A percentile compares a stretch with the other conserved stretches of the same genome.
Conservation (phyloP, 2,113 vertebrate genomes). For the Poecilia latipinna region DNA sequence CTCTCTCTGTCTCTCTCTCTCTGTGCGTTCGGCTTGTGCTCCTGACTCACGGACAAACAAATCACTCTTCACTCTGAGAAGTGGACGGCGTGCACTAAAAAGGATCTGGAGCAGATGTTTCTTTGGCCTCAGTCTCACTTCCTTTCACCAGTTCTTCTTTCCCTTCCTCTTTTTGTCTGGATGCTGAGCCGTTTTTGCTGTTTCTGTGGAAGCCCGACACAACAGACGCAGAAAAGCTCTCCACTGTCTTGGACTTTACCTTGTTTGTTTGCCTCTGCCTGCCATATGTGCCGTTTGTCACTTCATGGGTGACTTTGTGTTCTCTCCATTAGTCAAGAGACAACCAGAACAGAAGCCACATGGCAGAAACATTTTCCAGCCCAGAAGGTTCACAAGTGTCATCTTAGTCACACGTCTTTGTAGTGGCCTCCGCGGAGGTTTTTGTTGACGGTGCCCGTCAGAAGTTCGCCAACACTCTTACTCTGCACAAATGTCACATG, state of each 20-base stretch:
- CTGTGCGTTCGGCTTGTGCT: slow-evolving; percentile 52
- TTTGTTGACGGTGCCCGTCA: not conserved
- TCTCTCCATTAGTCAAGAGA: slow-evolving; percentile 19
- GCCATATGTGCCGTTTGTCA: slow-evolving; percentile 35
- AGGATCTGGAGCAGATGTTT: slow-evolving; percentile 79
- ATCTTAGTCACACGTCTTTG: slow-evolving; percentile 10
- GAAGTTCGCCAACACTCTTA: not conserved
- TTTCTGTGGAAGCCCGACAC: slow-evolving; percentile 53
- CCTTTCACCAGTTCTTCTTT: slow-evolving; percentile 78
- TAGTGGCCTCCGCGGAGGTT: not conserved
- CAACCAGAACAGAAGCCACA: slow-evolving; percentile 20
- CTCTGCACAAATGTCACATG: not conserved
- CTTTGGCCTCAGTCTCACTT: slow-evolving; percentile 77
- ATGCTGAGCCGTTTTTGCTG: slow-evolving; percentile 53
- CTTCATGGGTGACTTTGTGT: not conserved
- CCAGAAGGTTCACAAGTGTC: not conserved
- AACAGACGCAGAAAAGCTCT: slow-evolving; percentile 36
- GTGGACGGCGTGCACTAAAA: slow-evolving; percentile 60
- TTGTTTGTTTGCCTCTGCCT: slow-evolving; percentile 48
- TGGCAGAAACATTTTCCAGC: slow-evolving; percentile 5
- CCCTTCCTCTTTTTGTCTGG: slow-evolving; percentile 76
- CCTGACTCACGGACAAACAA: slow-evolving; percentile 65
- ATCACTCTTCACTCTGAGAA: slow-evolving; percentile 33
- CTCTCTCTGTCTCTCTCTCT: slow-evolving; percentile 20
- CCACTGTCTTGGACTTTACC: slow-evolving; percentile 32